Evolutionary conservation across 2,888 invertebrate genomes (phyloP).

Genomic region (Eledona agricola): DNA sequence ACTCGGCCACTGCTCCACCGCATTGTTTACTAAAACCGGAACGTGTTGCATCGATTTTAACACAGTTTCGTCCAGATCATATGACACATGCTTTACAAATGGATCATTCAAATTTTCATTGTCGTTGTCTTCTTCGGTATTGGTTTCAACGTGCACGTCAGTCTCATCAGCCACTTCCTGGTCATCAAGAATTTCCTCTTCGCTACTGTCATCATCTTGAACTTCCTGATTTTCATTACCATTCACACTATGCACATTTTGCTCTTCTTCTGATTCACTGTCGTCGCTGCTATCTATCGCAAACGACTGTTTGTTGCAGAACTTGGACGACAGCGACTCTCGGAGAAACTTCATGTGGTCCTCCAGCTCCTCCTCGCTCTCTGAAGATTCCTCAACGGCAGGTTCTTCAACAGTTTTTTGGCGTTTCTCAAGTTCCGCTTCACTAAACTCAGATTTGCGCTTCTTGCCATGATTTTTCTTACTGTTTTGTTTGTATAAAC

Average conservation of each 20-base stretch:
- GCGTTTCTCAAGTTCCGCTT: slow-evolving; percentile 65
- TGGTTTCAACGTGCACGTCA: too few species aligned
- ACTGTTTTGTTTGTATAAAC: slow-evolving; percentile 43
- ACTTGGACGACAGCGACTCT: slow-evolving; percentile 47
- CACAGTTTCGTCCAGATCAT: slow-evolving; percentile 73
- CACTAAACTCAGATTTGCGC: slow-evolving; percentile 52
- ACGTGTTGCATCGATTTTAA: slow-evolving; percentile 68
- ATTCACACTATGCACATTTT: slow-evolving; percentile 51
- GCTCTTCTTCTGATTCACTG: slow-evolving; percentile 40
- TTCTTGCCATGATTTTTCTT: slow-evolving; percentile 41
- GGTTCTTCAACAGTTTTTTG: slow-evolving; percentile 39
- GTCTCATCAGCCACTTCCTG: too few species aligned
- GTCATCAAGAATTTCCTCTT: slow-evolving; percentile 45
- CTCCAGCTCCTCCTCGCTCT: slow-evolving; percentile 17
- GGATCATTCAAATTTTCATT: slow-evolving; percentile 66
- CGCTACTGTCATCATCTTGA: slow-evolving; percentile 34
- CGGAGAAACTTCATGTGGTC: slow-evolving; percentile 48
- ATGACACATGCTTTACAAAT: slow-evolving; percentile 73
- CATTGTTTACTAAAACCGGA: slow-evolving; percentile 61
- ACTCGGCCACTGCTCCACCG: slow-evolving; percentile 68
- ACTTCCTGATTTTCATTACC: slow-evolving; percentile 39
- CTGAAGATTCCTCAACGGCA: slow-evolving; percentile 8
- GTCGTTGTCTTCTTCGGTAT: too few species aligned
- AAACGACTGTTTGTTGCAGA: slow-evolving; percentile 41
- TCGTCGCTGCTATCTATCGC: slow-evolving; percentile 60